Evolutionary conservation across 2,113 vertebrate genomes (phyloP), one percentile per base, ranked within the genome.

Genomic region (Hymenochirus boettgeri): DNA sequence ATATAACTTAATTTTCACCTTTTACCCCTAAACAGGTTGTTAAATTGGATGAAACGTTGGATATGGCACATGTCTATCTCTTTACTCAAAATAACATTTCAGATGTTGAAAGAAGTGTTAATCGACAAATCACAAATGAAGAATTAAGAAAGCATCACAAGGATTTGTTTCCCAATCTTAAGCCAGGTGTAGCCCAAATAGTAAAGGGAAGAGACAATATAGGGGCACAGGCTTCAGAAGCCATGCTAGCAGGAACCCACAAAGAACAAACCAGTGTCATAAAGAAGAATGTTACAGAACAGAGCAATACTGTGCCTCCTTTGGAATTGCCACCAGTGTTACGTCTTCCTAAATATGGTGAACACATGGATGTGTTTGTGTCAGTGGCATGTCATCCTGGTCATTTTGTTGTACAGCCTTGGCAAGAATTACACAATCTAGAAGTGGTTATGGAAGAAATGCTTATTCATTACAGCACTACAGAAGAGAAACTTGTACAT

Each of bases 371-470:
- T 65, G 80, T 97, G 33, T 94, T 89, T 1, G 89, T 99, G 60
- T 88, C 92, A 0, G 87, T 95, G 72, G 94, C 91, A 50, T 95
- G 91, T 73, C 94, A 99, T 76, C 96, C 95, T 0, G 92, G 92
- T 23, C 87, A 97, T 79, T 99, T 99, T 72, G 87, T 98, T 72
- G 76, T 98, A 69, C 96, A 97, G 78, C 87, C 84, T 1, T 96
- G 92, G 94, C 86, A 93, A 71, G 89, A 95, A 52, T 80, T 94
- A 19, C 91, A 92, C 72, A 94, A 93, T 42, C 79, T 99, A 71
- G 89, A 90, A 7, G 88, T 92, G 46, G 70, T 99, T 31, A 93
- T 96, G 92, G 93, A 95, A 47, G 93, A 96, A 77, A 97, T 97
- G 95, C 86, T 95, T 45, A 82, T 97, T 1, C 89, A 89, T 71